Evolutionary conservation across 2,888 invertebrate genomes (phyloP).

Genomic region (Andrena minutula): DNA sequence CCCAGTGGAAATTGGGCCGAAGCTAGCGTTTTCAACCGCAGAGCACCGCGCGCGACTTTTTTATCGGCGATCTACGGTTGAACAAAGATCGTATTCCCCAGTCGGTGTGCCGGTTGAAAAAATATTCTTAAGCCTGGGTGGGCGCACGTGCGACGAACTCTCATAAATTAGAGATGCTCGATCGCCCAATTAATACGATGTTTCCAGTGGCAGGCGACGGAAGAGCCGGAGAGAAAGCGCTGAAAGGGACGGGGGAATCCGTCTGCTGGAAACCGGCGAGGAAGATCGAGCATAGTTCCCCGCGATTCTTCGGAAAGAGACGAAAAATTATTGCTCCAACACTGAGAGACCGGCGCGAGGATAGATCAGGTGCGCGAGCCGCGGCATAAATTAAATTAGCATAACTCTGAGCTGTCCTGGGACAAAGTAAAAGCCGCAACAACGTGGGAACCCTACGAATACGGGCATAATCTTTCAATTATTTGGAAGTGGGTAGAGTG

Average conservation of each 20-base stretch:
- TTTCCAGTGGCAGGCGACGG: conserved; percentile 72
- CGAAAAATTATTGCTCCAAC: conserved; percentile 55
- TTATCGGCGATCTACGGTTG: conserved; percentile 28
- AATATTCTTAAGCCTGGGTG: conserved; percentile 64
- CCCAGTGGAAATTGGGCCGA: conserved; percentile 25
- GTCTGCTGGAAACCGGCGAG: conserved; percentile 13
- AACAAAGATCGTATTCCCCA: conserved; percentile 43
- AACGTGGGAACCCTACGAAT: conserved; percentile 71
- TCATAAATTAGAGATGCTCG: conserved; percentile 66
- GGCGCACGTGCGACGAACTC: conserved; percentile 63
- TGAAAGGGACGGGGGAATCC: conserved; percentile 35
- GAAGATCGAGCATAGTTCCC: conserved; percentile 9
- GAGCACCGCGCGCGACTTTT: conserved; percentile 33
- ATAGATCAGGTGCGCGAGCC: conserved; percentile 54
- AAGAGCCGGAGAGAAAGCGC: conserved; percentile 44
- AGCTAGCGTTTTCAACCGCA: conserved; percentile 10
- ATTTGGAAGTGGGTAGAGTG: background rate
- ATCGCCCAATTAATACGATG: conserved; percentile 80
- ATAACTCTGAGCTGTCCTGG: conserved; percentile 73
- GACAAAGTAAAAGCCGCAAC: conserved; percentile 79
- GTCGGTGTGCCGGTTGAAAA: conserved; percentile 51
- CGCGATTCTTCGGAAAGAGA: conserved; percentile 17
- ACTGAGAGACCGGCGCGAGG: conserved; percentile 29
- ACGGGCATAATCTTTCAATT: conserved; percentile 48
- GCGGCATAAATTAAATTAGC: conserved; percentile 81